A percentile compares a stretch with the other conserved stretches of the same genome.
Conservation (phyloP, 2,113 vertebrate species). For the Nyctibius bracteatus region DNA sequence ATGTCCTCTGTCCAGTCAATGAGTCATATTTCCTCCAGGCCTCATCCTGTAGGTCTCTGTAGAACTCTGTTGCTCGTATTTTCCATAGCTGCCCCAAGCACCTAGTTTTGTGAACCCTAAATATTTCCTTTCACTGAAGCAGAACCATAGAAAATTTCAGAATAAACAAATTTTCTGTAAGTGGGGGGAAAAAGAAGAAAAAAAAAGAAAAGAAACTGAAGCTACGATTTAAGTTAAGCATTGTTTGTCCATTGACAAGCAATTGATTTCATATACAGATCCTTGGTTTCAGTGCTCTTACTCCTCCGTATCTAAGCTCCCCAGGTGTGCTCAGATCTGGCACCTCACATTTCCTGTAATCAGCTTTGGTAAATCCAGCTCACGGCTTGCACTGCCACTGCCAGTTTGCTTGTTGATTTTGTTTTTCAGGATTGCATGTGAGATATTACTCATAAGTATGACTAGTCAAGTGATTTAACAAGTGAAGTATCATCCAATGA, state of each 20-base stretch:
- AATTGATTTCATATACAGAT: neutral
- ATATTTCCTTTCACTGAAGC: neutral
- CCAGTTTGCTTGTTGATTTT: neutral
- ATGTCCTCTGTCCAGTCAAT: neutral
- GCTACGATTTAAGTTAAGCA: neutral
- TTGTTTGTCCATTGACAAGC: neutral
- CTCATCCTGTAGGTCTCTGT: neutral
- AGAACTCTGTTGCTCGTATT: neutral
- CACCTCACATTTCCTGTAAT: neutral
- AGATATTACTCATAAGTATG: constrained; percentile 55
- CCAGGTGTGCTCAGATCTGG: rapidly evolving
- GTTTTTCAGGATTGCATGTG: constrained; percentile 14
- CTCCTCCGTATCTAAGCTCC: neutral
- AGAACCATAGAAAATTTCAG: neutral
- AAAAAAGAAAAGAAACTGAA: neutral
- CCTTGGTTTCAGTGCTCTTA: neutral
- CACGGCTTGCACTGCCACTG: neutral
- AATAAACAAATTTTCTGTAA: neutral
- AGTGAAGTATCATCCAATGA: constrained; percentile 19
- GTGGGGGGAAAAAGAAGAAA: rapidly evolving
- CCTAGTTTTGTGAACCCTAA: neutral
- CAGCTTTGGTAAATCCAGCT: neutral
- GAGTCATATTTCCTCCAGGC: neutral
- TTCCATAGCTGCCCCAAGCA: neutral
- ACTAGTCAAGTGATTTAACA: constrained; percentile 40